phyloP scores from a whole-genome alignment of 92 coral and sea anemone species.

The Porites evermanni region DNA sequence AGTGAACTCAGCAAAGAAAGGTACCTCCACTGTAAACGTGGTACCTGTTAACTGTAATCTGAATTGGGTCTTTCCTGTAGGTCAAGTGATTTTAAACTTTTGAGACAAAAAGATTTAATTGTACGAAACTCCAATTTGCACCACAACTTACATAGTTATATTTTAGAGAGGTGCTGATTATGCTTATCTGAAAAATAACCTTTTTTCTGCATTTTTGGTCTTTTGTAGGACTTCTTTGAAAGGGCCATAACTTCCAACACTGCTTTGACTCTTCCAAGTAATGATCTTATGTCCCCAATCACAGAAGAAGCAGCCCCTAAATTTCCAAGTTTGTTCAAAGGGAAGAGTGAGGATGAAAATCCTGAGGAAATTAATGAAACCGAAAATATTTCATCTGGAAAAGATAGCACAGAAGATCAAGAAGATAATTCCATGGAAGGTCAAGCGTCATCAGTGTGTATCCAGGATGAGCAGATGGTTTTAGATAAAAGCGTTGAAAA shows the following conservation, averaged over 20 bases:
- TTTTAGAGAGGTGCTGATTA: not conserved
- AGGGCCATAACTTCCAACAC: not conserved
- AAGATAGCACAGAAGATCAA: not conserved
- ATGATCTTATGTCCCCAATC: slow-evolving; percentile 57
- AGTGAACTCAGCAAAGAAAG: too few relatives aligned
- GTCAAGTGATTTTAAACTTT: too few relatives aligned
- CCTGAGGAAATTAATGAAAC: not conserved
- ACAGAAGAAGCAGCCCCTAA: slow-evolving; percentile 53
- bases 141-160: not conserved
- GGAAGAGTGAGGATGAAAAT: not conserved
- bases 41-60: too few relatives aligned
- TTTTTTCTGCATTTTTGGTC: not conserved
- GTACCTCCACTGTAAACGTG: too few relatives aligned
- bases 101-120: too few relatives aligned
- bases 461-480: not conserved
- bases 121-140: not conserved
- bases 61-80: too few relatives aligned
- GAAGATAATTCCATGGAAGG: not conserved
- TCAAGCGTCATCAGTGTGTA: not conserved
- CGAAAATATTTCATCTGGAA: not conserved
- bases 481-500: not conserved
- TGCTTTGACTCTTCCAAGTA: not conserved
- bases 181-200: not conserved
- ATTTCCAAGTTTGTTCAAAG: slow-evolving; percentile 18
- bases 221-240: slow-evolving; percentile 23